Percentiles rank a stretch among this genome's conserved stretches.
phyloP scores from a whole-genome alignment of 2,888 invertebrate species.

The Hesperia comma region DNA sequence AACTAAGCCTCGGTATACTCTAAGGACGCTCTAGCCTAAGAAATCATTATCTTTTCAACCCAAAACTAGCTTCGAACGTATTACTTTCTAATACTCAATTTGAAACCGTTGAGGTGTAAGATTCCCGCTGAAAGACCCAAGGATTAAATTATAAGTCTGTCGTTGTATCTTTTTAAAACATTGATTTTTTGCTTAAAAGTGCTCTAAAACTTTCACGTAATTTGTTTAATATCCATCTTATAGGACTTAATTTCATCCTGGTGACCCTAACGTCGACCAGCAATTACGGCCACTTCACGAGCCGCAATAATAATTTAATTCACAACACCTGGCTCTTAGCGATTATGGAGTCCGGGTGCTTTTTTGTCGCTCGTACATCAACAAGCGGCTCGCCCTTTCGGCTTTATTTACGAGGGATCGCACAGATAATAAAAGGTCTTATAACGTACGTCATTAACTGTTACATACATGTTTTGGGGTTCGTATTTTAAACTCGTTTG shows the following conservation, averaged over 20 bases:
- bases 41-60: no score
- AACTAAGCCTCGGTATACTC: no score
- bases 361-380: slow-evolving; percentile 51
- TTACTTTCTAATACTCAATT: no score
- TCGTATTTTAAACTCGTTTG: no score
- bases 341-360: slow-evolving; percentile 49
- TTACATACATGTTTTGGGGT: not conserved
- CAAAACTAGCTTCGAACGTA: no score
- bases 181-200: not conserved
- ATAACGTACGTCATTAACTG: not conserved
- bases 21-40: no score
- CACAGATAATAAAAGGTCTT: slow-evolving; percentile 10
- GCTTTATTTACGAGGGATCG: slow-evolving; percentile 39
- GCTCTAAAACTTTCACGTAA: not conserved
- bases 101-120: no score
- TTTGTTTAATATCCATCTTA: not conserved
- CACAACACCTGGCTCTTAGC: slow-evolving; percentile 54
- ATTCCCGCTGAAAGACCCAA: no score
- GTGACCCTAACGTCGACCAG: slow-evolving; percentile 40
- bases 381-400: slow-evolving; percentile 51
- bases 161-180: no score
- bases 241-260: not conserved
- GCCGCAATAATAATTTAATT: slow-evolving; percentile 59
- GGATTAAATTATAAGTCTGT: no score
- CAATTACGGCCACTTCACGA: slow-evolving; percentile 51